A percentile compares a stretch with the other conserved stretches of the same genome.
phyloP scores from a whole-genome alignment of 2,113 vertebrate genomes.

The Dascyllus trimaculatus region DNA sequence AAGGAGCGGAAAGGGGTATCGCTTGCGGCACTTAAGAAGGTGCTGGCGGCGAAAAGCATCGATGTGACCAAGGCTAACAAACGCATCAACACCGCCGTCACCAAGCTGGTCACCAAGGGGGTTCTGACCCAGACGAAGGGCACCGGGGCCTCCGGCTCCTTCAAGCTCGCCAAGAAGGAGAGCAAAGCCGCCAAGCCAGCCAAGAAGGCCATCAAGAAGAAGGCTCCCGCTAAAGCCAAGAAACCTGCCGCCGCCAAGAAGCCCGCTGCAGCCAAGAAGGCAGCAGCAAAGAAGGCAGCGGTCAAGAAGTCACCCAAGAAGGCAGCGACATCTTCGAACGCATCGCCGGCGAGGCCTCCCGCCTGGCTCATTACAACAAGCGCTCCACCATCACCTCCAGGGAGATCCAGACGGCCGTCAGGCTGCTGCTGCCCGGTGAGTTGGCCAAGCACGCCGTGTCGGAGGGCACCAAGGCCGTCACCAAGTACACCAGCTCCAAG shows the following conservation, averaged over 20 bases:
- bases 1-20: constrained; percentile 42
- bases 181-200: too few relatives aligned
- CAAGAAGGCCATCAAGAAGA: too few relatives aligned
- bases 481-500: too few relatives aligned
- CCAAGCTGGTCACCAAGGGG: constrained; percentile 1
- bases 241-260: too few relatives aligned
- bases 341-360: constrained; percentile 61
- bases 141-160: constrained; percentile 46
- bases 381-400: constrained; percentile 81
- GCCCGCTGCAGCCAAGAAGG: too few relatives aligned
- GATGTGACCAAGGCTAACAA: constrained; percentile 40
- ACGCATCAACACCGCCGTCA: constrained; percentile 38
- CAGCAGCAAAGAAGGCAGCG: too few relatives aligned
- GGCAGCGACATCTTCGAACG: constrained; percentile 82
- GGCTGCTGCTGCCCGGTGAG: too few relatives aligned
- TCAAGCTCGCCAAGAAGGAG: constrained; percentile 43
- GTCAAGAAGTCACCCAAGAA: too few relatives aligned
- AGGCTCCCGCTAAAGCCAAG: too few relatives aligned
- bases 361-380: constrained; percentile 80
- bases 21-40: constrained; percentile 37
- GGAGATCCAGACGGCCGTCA: constrained; percentile 90
- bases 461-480: too few relatives aligned
- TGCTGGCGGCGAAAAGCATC: not conserved
- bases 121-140: constrained; percentile 32
- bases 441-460: too few relatives aligned